Evolutionary conservation across 1,140 invertebrate genomes (phyloP).

Genomic region (Limonius californicus): DNA sequence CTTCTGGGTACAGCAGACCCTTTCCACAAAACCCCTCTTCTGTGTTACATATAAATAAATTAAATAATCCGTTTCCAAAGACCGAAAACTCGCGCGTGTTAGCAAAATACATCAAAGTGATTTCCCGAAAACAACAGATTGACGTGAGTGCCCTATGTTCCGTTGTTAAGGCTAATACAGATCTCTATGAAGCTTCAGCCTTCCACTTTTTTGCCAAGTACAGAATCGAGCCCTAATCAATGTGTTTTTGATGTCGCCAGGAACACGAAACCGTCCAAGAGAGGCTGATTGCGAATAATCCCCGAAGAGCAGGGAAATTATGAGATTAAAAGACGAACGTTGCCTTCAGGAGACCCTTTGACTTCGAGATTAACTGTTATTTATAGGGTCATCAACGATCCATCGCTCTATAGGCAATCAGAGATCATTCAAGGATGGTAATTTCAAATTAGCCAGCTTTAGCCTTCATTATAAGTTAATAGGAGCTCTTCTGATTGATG

Average conservation of each 20-base stretch:
- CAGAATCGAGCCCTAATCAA: too few relatives aligned
- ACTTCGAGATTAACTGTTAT: slow-evolving; percentile 36
- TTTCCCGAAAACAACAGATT: too few relatives aligned
- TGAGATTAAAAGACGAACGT: slow-evolving; percentile 27
- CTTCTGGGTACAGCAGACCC: slow-evolving; percentile 7
- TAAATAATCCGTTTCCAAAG: neutral
- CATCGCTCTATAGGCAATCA: slow-evolving; percentile 39
- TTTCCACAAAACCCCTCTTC: neutral
- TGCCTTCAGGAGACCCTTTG: slow-evolving; percentile 29
- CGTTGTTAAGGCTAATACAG: too few relatives aligned
- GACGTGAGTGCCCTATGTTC: too few relatives aligned
- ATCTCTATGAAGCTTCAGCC: too few relatives aligned
- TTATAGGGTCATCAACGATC: slow-evolving; percentile 38
- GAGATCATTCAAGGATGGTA: slow-evolving; percentile 36
- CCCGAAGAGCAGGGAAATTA: slow-evolving; percentile 28
- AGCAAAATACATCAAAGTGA: too few relatives aligned
- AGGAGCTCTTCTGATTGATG: slow-evolving; percentile 1
- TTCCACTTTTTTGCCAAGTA: too few relatives aligned
- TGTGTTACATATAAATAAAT: neutral
- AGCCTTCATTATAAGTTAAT: slow-evolving; percentile 12
- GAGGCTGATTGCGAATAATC: slow-evolving; percentile 32
- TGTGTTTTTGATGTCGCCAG: neutral
- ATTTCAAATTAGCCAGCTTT: slow-evolving; percentile 31
- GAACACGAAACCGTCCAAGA: slow-evolving; percentile 3
- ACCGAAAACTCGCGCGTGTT: too few relatives aligned